phyloP scores from a whole-genome alignment of 2,113 vertebrate species.

The Jaculus jaculus region DNA sequence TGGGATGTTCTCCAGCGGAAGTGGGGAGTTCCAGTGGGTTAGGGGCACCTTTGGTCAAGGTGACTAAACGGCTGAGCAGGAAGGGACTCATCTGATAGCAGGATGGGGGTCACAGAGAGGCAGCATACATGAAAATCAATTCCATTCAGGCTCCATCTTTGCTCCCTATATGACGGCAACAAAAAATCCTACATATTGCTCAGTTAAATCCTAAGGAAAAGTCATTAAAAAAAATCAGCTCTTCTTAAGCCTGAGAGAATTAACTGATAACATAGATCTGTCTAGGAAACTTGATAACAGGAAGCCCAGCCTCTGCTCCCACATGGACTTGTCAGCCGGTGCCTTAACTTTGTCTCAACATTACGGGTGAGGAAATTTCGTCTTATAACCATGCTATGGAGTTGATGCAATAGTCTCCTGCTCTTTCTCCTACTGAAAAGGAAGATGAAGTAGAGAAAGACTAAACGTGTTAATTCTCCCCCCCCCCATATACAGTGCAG shows the following conservation, averaged over 20 bases:
- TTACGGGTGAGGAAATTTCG: background rate
- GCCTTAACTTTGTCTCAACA: background rate
- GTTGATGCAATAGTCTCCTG: background rate
- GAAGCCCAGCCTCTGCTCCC: no score
- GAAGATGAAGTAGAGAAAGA: background rate
- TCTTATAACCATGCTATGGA: background rate
- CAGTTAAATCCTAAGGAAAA: background rate
- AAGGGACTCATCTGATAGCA: background rate
- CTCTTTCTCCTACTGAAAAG: background rate
- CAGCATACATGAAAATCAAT: background rate
- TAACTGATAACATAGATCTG: constrained; percentile 32
- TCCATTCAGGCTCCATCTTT: background rate
- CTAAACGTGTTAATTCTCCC: no score
- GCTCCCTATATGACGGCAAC: background rate
- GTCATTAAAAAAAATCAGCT: background rate
- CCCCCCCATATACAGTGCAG: background rate
- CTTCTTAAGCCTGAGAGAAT: constrained; percentile 35
- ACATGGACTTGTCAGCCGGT: rapidly evolving
- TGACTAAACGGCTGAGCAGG: background rate
- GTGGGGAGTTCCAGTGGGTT: background rate
- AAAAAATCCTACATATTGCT: background rate
- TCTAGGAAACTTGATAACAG: constrained; percentile 10
- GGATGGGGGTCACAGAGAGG: background rate
- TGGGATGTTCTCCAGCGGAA: background rate
- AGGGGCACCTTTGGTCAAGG: background rate